Percentiles rank a stretch among this genome's conserved stretches.
phyloP scores from a whole-genome alignment of 2,888 invertebrate genomes.

The Oligia latruncula region DNA sequence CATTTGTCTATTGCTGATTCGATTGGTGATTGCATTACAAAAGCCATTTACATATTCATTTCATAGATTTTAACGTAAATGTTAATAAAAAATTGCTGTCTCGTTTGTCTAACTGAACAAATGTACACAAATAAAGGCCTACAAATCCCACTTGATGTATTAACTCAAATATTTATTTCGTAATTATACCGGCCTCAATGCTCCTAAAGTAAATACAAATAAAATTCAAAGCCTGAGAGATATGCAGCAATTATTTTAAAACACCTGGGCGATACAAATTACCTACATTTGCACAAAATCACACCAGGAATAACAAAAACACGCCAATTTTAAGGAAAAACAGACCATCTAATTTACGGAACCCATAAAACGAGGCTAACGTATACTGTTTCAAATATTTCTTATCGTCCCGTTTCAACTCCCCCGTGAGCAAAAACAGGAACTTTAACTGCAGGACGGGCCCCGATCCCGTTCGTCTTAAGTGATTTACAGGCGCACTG shows the following conservation, averaged over 20 bases:
- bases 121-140: not conserved
- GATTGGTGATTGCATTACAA: not conserved
- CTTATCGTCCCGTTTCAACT: slow-evolving; percentile 79
- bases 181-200: not conserved
- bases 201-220: slow-evolving; percentile 26
- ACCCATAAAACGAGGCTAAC: slow-evolving; percentile 71
- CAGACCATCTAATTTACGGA: slow-evolving; percentile 63
- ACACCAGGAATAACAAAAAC: slow-evolving; percentile 54
- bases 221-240: slow-evolving; percentile 17
- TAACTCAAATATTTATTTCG: not conserved
- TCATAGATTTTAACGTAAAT: not conserved
- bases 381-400: slow-evolving; percentile 81
- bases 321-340: slow-evolving; percentile 53
- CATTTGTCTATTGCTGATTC: not conserved
- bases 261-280: slow-evolving; percentile 46
- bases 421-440: slow-evolving; percentile 84
- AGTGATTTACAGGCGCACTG: slow-evolving; percentile 88
- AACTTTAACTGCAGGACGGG: slow-evolving; percentile 79
- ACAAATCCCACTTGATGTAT: not conserved
- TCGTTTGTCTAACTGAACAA: not conserved
- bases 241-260: slow-evolving; percentile 38
- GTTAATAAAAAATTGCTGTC: not conserved
- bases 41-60: not conserved
- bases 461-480: slow-evolving; percentile 81
- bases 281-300: slow-evolving; percentile 57